These are phyloP conservation scores for Erpobdella octoculata DNA, from an alignment of 2,888 invertebrate species.

Conservation along the genomic window DNA sequence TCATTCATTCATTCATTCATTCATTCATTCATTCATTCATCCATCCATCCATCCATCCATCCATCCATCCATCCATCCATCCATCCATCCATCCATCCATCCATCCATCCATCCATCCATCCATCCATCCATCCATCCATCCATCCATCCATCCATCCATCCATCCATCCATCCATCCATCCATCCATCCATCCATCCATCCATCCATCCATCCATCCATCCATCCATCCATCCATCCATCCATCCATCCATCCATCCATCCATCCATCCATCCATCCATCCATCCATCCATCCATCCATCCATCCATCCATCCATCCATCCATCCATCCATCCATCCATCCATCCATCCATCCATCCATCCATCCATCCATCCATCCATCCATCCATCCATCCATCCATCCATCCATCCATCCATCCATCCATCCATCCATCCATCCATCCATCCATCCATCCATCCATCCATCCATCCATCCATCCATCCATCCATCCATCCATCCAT, in stretches of 20 bases:
- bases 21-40: too few relatives aligned
- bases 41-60: too few relatives aligned
- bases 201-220: slow-evolving; percentile 17
- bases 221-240: slow-evolving; percentile 17
- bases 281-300: slow-evolving; percentile 17
- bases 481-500: slow-evolving; percentile 14
- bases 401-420: slow-evolving; percentile 15
- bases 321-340: slow-evolving; percentile 12
- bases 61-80: slow-evolving; percentile 15
- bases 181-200: slow-evolving; percentile 15
- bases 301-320: slow-evolving; percentile 15
- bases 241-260: slow-evolving; percentile 15
- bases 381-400: slow-evolving; percentile 11
- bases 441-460: slow-evolving; percentile 11
- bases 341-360: slow-evolving; percentile 15
- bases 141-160: slow-evolving; percentile 14
- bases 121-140: slow-evolving; percentile 13
- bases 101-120: slow-evolving; percentile 15
- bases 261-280: slow-evolving; percentile 12
- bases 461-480: slow-evolving; percentile 15
- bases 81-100: slow-evolving; percentile 15
- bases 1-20: slow-evolving; percentile 1
- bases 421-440: slow-evolving; percentile 17
- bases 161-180: slow-evolving; percentile 13
- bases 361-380: slow-evolving; percentile 17